Evolutionary conservation across 1,140 invertebrate species (phyloP), one percentile per base, ranked within the genome.

Genomic region (Papilio glaucus): DNA sequence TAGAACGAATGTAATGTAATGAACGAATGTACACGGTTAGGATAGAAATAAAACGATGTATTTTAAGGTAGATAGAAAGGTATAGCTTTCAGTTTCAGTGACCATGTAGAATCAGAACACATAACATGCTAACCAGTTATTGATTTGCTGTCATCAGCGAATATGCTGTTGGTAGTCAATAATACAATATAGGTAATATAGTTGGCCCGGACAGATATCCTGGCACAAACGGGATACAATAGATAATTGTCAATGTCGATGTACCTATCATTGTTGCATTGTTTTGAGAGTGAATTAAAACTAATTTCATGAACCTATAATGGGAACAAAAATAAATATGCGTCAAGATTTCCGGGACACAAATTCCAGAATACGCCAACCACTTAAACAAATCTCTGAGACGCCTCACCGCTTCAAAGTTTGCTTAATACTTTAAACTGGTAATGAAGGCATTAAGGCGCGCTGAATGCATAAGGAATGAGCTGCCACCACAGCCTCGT

Each of bases 351-450:
- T 77, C 74, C 75, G 72, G 63, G 57, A 37, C 69, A 49, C 62
- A 39, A 65, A 76, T 74, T 75, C 69, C 73, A 67, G 72, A 67
- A 76, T 79, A 72, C 69, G 65, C 49, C 74, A 76, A 79, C 75
- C 80, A 85, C 84, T 87, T 88, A 81, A 79, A 85, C 83, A 85
- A 91, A 91, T 87, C 84, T 85, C 77, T 76, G 83, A 86, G 81
- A 84, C 82, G 82, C 83, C 84, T 87, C 78, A 73, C 81, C 83
- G 80, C 81, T 85, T 79, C 82, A 71, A 86, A 91, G 88, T 92
- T 91, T 89, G 85, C 85, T 89, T 92, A 91, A 92, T 91, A 92
- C 90, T 91, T 91, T 91, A 92, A 92, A 90, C 89, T 89, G 87
- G 86, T 91, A 91, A 92, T 91, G 87, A 91, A 90, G 88, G 87